Evolutionary conservation across 2,113 vertebrate genomes (phyloP).

Genomic region (Nannospalax galili): DNA sequence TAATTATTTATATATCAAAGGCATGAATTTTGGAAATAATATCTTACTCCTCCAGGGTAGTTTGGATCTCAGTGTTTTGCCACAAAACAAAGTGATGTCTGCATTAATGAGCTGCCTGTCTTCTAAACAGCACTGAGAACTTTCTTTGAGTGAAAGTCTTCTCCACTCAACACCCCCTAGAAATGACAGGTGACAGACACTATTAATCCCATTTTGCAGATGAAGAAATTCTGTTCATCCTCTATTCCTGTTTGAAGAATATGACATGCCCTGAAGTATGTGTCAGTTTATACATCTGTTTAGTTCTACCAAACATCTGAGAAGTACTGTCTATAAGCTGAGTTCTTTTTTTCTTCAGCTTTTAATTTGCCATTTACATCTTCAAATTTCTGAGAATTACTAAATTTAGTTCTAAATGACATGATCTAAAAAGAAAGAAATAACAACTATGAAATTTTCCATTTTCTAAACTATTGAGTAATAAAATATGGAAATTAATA

Average conservation of each 20-base stretch:
- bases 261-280: constrained; percentile 46
- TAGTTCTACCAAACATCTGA: constrained; percentile 33
- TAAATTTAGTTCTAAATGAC: constrained; percentile 29
- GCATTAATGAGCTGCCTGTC: constrained; percentile 18
- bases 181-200: constrained; percentile 27
- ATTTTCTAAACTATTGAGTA: not conserved
- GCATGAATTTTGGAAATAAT: constrained; percentile 20
- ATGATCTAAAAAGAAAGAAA: constrained; percentile 10
- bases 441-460: not conserved
- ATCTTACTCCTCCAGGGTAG: not conserved
- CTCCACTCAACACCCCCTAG: not conserved
- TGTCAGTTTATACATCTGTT: constrained; percentile 44
- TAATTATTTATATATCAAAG: not conserved
- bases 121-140: not conserved
- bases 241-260: constrained; percentile 49
- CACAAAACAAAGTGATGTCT: constrained; percentile 22
- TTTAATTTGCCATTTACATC: constrained; percentile 48
- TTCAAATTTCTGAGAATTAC: constrained; percentile 9
- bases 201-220: constrained; percentile 64
- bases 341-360: not conserved
- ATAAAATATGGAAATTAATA: not conserved
- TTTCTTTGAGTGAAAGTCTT: not conserved
- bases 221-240: constrained; percentile 31
- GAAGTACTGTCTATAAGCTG: not conserved
- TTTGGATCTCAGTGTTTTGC: not conserved